Conservation (phyloP, 2,113 vertebrate genomes). For the Crotalus helleri region DNA sequence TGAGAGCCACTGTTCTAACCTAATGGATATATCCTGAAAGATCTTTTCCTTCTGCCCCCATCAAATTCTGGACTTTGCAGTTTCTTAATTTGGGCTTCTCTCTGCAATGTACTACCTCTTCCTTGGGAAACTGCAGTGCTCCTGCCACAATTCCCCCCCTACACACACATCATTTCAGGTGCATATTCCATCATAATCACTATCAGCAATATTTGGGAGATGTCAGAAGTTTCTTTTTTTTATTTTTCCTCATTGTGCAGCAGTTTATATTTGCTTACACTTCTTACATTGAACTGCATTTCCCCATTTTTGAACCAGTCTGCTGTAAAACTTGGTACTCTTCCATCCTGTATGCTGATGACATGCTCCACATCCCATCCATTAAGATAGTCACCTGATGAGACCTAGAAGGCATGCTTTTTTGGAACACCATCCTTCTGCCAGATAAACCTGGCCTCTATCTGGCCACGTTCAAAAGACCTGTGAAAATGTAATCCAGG, state of each 20-base stretch:
- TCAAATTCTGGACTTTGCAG: background rate
- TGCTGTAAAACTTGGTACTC: background rate
- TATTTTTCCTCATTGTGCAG: background rate
- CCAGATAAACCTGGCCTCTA: background rate
- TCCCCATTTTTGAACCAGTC: background rate
- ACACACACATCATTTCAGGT: background rate
- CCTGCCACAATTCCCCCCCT: background rate
- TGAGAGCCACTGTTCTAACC: background rate
- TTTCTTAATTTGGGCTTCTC: background rate
- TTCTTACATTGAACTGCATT: background rate
- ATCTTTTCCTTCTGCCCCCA: background rate
- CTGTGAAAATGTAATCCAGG: background rate
- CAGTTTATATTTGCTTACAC: background rate
- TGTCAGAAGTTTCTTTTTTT: background rate
- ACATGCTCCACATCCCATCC: background rate
- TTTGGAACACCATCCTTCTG: background rate
- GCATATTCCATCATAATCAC: background rate
- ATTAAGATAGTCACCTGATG: background rate
- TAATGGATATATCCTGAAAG: no score
- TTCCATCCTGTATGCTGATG: background rate
- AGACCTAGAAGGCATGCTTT: background rate
- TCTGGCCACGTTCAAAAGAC: background rate
- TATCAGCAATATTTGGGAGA: background rate
- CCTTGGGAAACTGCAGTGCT: background rate
- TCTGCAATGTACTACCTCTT: background rate